phyloP scores from a whole-genome alignment of 1,140 invertebrate genomes.

The Vanessa atalanta region DNA sequence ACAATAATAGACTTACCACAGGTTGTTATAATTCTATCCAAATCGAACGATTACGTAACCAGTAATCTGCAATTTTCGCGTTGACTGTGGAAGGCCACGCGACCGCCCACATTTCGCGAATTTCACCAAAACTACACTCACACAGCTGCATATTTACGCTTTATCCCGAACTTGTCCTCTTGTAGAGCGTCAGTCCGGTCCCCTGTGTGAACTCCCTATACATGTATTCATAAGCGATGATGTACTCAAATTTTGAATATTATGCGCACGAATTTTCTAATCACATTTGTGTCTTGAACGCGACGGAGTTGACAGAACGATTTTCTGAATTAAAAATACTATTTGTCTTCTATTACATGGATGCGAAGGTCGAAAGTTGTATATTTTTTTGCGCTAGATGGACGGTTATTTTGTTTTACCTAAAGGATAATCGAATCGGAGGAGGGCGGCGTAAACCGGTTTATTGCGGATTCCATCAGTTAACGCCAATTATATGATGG shows the following conservation, averaged over 20 bases:
- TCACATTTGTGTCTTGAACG: slow-evolving; percentile 52
- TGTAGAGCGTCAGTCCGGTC: slow-evolving; percentile 43
- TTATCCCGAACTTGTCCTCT: slow-evolving; percentile 63
- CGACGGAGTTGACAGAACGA: slow-evolving; percentile 29
- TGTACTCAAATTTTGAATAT: slow-evolving; percentile 55
- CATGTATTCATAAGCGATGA: slow-evolving; percentile 28
- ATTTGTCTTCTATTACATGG: not conserved
- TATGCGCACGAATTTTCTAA: slow-evolving; percentile 48
- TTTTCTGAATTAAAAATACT: not conserved
- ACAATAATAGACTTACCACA: not conserved
- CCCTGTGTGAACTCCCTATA: slow-evolving; percentile 29
- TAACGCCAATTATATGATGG: slow-evolving; percentile 52
- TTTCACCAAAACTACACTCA: slow-evolving; percentile 70
- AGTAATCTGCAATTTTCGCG: slow-evolving; percentile 38
- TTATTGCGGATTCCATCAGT: slow-evolving; percentile 57
- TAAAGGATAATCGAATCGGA: slow-evolving; percentile 54
- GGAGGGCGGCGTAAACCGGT: slow-evolving; percentile 49
- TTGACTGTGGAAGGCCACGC: slow-evolving; percentile 51
- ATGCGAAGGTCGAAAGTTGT: slow-evolving; percentile 2
- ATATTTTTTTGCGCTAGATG: not conserved
- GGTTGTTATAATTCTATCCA: slow-evolving; percentile 12
- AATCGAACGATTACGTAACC: slow-evolving; percentile 17
- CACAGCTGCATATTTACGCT: slow-evolving; percentile 67
- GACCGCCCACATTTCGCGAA: slow-evolving; percentile 68
- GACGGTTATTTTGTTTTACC: slow-evolving; percentile 15